Base-by-base conservation (phyloP, 2,888 invertebrate genomes). In the Bhutanitis thaidina region DNA sequence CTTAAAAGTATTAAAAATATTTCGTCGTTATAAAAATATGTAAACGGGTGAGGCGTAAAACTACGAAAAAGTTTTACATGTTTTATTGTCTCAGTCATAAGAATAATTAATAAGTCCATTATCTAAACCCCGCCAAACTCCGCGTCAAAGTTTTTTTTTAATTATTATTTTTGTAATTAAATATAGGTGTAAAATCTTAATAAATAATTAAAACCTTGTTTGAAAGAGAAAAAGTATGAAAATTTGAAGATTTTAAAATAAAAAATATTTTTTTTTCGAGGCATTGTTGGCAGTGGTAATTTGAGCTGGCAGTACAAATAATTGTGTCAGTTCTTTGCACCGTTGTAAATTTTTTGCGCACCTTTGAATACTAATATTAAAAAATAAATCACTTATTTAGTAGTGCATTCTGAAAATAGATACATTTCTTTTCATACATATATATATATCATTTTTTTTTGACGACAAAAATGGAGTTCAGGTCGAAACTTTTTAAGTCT, bases 251-350 rank as follows among this genome's bases (percentile, higher is more conserved):
- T 10, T 7, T 12, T 12, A 34, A 12, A 34, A 20, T n/a, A n/a
- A n/a, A n/a, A n/a, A 20, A 20, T 4, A 20, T 8, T 8, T 27
- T 27, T 1, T 12, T 34, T 34, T 34, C n/a, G 34, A 34, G 34
- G 12, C 34, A 34, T 12, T 4, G 12, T 67, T 74, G 81, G 80
- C 80, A 82, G 81, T 81, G 77, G 68, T 66, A 55, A 55, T 59
- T 57, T 69, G 59, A 70, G 64, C 64, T 57, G 36, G 34, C 12
- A 20, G 29, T 36, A 45, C 35, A 45, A 38, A 51, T 44, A 41
- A 3, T 15, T 41, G 41, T 41, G 30, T 36, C 41, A 43, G 36
- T 49, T 41, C 48, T 27, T 34, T 35, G 20, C 35, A 20, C 25
- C 44, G 12, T 37, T 13, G 16, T 30, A 14, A 12, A 16, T 14